Evolutionary conservation across 2,888 invertebrate genomes (phyloP).

Genomic region (Tachina grossa): DNA sequence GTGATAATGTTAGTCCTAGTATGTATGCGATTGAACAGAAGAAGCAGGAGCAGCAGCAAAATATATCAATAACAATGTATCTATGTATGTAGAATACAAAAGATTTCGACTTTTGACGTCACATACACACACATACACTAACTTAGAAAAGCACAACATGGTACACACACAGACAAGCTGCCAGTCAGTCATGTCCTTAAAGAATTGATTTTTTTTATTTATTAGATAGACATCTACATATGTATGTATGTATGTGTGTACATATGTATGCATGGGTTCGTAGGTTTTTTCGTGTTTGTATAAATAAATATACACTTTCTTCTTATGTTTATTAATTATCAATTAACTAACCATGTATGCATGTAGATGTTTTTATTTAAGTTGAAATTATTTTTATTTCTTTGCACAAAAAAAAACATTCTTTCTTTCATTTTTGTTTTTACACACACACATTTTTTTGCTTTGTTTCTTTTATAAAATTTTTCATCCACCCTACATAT

Average conservation of each 20-base stretch:
- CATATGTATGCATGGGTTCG: not conserved
- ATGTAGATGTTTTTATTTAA: conserved; percentile 14
- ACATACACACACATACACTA: conserved; percentile 61
- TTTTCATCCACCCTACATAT: conserved; percentile 59
- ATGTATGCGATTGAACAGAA: conserved; percentile 29
- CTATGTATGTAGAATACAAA: conserved; percentile 65
- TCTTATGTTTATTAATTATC: conserved; percentile 15
- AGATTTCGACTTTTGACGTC: conserved; percentile 71
- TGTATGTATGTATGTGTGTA: conserved; percentile 27
- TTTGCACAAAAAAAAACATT: conserved; percentile 8
- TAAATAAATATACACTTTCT: not conserved
- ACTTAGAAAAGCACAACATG: conserved; percentile 12
- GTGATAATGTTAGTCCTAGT: conserved; percentile 1
- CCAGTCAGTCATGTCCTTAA: conserved; percentile 66
- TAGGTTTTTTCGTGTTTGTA: not conserved
- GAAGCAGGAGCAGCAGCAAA: conserved; percentile 32
- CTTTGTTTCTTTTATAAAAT: conserved; percentile 65
- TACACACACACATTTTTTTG: conserved; percentile 37
- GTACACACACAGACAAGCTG: conserved; percentile 39
- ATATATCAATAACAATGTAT: conserved; percentile 26
- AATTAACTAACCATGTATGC: conserved; percentile 16
- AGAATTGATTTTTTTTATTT: conserved; percentile 60
- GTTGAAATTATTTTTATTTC: conserved; percentile 29
- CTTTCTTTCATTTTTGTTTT: conserved; percentile 43
- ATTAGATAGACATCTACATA: not conserved